Base-by-base conservation (phyloP, 2,797 vertebrate genomes). In the Buphagus erythrorhynchus region DNA sequence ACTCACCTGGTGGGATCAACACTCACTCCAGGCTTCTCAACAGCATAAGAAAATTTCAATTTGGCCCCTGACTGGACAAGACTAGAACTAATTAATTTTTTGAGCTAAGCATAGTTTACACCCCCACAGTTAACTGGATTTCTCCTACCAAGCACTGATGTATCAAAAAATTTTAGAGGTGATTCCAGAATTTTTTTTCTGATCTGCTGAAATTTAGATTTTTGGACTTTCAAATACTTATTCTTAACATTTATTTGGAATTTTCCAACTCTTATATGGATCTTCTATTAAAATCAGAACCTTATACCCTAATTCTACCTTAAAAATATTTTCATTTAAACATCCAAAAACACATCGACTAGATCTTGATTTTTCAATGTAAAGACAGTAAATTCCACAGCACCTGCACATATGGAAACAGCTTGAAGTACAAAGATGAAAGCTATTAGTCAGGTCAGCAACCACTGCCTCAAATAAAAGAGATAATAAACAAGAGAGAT, bases 321-420 rank as follows among this genome's bases (percentile, higher is more conserved):
- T 90, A 81, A 93, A 71, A 81, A 72, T 43, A 74, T 38, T 85
- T 89, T 67, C 24, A 49, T 86, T 85, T 71, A 35, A 77, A 40
- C 35, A 82, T 82, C 57, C 86, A 74, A 57, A 83, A 86, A 59
- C 67, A 67, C 76, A 79, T 58, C 93, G 73, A 92, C 69, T 85
- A 69, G 43, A 77, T 89, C 72, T 88, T 86, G 73, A 78, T 75
- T 94, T 84, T 88, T 83, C 80, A 92, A 67, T 59, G n/a, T 63
- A 58, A 75, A 74, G 82, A 72, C 73, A 94, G 73, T 91, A 96
- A 92, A 95, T 96, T 95, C 90, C 88, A 92, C 73, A 93, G 86
- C 81, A 95, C 96, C 91, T 91, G 75, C 67, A 92, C 82, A 95
- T 81, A 90, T 78, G 88, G 93, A 76, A 96, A 72, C 57, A 88